Conservation (phyloP, 2,797 vertebrate genomes). For the Pampus argenteus region DNA sequence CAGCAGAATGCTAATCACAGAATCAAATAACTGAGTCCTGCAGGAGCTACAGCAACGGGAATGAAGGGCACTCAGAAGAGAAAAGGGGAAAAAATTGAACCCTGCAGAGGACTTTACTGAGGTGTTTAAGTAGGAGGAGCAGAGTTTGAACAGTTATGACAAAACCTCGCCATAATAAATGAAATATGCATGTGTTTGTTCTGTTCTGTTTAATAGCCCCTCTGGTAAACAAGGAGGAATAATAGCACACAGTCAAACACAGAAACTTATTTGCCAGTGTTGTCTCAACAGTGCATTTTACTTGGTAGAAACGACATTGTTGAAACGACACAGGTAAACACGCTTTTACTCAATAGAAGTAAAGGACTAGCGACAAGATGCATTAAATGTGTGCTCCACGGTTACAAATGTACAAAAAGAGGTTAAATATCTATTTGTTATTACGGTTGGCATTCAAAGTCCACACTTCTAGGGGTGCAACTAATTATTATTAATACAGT, state of each 20-base stretch:
- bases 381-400: neutral
- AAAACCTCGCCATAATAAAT: constrained; percentile 34
- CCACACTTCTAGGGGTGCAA: neutral
- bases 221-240: constrained; percentile 35
- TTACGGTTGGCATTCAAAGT: neutral
- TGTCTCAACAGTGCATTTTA: constrained; percentile 30
- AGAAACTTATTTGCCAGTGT: constrained; percentile 37
- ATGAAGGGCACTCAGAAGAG: constrained; percentile 19
- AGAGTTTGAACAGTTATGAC: constrained; percentile 22
- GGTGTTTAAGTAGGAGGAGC: constrained; percentile 5
- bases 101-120: neutral
- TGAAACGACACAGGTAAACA: constrained; percentile 29
- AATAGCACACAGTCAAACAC: constrained; percentile 22
- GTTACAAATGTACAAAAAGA: neutral
- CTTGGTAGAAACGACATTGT: too few relatives aligned
- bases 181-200: constrained; percentile 28
- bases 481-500: too few relatives aligned
- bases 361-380: neutral
- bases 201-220: constrained; percentile 5
- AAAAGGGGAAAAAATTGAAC: neutral
- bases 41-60: constrained; percentile 1
- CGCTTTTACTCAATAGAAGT: constrained; percentile 6
- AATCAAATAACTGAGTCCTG: constrained; percentile 48
- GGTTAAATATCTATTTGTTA: neutral
- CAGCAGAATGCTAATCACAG: constrained; percentile 69